Evolutionary conservation across 1,140 invertebrate genomes (phyloP).

Genomic region (Temnothorax curvispinosus): DNA sequence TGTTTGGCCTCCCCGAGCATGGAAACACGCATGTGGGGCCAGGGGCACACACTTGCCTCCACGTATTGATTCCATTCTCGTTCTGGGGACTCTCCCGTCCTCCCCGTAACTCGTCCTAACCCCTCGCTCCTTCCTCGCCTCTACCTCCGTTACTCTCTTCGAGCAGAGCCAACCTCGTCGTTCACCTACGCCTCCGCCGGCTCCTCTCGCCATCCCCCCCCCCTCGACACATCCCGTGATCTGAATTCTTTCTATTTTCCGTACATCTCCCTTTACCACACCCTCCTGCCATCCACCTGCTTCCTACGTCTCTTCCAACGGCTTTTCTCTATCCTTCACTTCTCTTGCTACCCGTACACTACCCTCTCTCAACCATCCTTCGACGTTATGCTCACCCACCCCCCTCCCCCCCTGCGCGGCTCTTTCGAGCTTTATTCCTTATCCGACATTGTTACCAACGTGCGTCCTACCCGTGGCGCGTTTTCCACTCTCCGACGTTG

Average conservation of each 20-base stretch:
- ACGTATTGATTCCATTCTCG: constrained; percentile 83
- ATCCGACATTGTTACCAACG: constrained; percentile 83
- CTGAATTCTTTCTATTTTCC: constrained; percentile 82
- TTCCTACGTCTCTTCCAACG: constrained; percentile 53
- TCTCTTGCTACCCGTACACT: not conserved
- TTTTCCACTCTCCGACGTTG: constrained; percentile 51
- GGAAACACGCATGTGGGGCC: constrained; percentile 80
- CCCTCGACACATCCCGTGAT: constrained; percentile 76
- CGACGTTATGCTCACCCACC: constrained; percentile 43
- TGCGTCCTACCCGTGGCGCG: constrained; percentile 64
- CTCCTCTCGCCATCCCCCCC: constrained; percentile 42
- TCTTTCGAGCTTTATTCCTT: constrained; percentile 78
- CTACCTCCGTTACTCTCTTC: constrained; percentile 70
- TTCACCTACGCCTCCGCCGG: constrained; percentile 47
- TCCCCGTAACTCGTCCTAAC: constrained; percentile 53
- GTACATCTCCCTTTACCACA: constrained; percentile 74
- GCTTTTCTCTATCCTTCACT: constrained; percentile 49
- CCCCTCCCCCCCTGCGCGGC: constrained; percentile 38
- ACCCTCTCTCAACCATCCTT: constrained; percentile 31
- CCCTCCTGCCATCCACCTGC: constrained; percentile 62
- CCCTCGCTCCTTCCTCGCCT: constrained; percentile 60
- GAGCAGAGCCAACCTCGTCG: constrained; percentile 69
- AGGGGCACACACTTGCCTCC: constrained; percentile 80
- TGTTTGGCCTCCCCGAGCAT: constrained; percentile 80
- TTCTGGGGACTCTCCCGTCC: constrained; percentile 76